Evolutionary conservation across 2,888 invertebrate species (phyloP).

Genomic region (Amiota mariae): DNA sequence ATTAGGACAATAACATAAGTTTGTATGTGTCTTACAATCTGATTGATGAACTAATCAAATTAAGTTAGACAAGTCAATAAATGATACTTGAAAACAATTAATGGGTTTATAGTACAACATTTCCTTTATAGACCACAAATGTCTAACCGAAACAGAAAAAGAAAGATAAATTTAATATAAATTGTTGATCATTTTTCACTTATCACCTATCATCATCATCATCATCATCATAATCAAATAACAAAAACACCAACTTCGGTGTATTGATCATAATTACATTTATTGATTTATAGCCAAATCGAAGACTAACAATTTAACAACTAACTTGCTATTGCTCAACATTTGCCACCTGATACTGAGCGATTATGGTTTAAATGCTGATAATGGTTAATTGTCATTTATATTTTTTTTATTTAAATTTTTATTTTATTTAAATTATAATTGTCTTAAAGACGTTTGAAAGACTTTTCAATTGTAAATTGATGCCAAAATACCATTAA

Average conservation of each 20-base stretch:
- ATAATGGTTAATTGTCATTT: constrained; percentile 7
- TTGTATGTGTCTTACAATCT: too few species aligned
- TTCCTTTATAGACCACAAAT: too few species aligned
- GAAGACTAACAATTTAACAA: not conserved
- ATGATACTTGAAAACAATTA: constrained; percentile 18
- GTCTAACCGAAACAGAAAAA: too few species aligned
- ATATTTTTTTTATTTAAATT: constrained; percentile 8
- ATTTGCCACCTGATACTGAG: constrained; percentile 6
- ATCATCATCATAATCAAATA: constrained; percentile 9
- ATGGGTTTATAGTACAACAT: constrained; percentile 8
- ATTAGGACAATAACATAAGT: too few species aligned
- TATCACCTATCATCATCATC: constrained; percentile 5
- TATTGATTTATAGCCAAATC: constrained; percentile 19
- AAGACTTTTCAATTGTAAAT: not conserved
- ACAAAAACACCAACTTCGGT: constrained; percentile 4
- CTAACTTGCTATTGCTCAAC: not conserved
- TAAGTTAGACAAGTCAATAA: not conserved
- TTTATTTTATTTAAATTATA: not conserved
- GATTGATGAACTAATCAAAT: too few species aligned
- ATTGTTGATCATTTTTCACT: constrained; percentile 43
- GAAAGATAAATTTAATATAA: constrained; percentile 47
- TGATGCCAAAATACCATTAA: constrained; percentile 9
- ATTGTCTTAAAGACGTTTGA: not conserved
- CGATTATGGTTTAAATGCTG: constrained; percentile 6
- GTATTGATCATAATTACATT: constrained; percentile 4